Conservation (phyloP, 2,888 invertebrate species). For the Idaea straminata region DNA sequence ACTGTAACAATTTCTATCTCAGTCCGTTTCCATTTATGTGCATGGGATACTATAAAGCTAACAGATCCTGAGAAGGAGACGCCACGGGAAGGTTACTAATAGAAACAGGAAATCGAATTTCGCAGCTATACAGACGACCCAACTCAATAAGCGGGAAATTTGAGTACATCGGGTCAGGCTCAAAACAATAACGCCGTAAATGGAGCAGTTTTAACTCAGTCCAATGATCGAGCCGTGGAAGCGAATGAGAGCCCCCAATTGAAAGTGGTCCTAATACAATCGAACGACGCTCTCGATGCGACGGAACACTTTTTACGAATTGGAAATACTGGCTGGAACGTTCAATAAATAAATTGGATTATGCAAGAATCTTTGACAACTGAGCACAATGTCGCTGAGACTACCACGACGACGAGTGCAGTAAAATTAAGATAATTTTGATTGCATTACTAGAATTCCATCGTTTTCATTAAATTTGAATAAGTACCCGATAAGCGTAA, state of each 20-base stretch:
- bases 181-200: constrained; percentile 60
- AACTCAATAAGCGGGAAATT: constrained; percentile 46
- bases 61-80: constrained; percentile 23
- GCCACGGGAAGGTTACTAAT: constrained; percentile 31
- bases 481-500: constrained; percentile 56
- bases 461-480: constrained; percentile 28
- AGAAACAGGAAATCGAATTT: constrained; percentile 58
- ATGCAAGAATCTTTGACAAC: constrained; percentile 22
- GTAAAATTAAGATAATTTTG: constrained; percentile 46
- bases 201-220: constrained; percentile 52
- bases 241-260: constrained; percentile 51
- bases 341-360: constrained; percentile 20
- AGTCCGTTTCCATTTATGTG: constrained; percentile 25
- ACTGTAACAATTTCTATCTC: constrained; percentile 36
- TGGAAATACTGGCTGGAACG: constrained; percentile 21
- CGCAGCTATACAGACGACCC: constrained; percentile 37
- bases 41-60: constrained; percentile 30
- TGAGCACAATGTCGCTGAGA: constrained; percentile 10
- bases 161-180: constrained; percentile 48
- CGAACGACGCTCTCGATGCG: constrained; percentile 53
- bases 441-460: constrained; percentile 32
- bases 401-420: constrained; percentile 16
- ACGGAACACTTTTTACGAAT: constrained; percentile 37
- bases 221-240: constrained; percentile 47
- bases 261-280: constrained; percentile 53